Conservation (phyloP, 1,140 invertebrate genomes). For the Bombus cullumanus region DNA sequence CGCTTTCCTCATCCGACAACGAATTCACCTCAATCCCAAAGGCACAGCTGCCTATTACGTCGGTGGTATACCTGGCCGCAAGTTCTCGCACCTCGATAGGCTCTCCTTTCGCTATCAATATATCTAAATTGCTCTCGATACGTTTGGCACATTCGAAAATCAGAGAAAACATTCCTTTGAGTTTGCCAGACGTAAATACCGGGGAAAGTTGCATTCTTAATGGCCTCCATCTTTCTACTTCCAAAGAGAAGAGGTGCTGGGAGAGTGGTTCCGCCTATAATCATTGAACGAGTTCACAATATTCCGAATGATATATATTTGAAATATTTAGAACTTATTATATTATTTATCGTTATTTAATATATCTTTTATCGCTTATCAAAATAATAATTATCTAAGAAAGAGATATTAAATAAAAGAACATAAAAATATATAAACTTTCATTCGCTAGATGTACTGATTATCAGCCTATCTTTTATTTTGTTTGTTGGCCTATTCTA, state of each 20-base stretch:
- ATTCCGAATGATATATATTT: not conserved
- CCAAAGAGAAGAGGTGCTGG: conserved; percentile 74
- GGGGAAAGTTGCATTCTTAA: conserved; percentile 81
- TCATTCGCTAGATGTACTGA: too few relatives aligned
- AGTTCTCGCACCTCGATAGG: conserved; percentile 81
- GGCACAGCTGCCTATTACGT: conserved; percentile 83
- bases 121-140: conserved; percentile 57
- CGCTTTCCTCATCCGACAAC: conserved; percentile 79
- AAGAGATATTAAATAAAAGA: too few relatives aligned
- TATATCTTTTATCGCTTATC: not conserved
- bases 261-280: conserved; percentile 68
- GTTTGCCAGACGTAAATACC: conserved; percentile 48
- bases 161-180: conserved; percentile 58
- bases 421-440: too few relatives aligned
- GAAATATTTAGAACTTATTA: not conserved
- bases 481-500: too few relatives aligned
- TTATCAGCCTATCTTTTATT: too few relatives aligned
- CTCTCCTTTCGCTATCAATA: conserved; percentile 61
- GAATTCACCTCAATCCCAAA: conserved; percentile 84
- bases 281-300: not conserved
- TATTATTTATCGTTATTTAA: not conserved
- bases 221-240: conserved; percentile 81
- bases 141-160: conserved; percentile 74
- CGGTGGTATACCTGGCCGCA: conserved; percentile 80
- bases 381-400: too few relatives aligned